phyloP scores from a whole-genome alignment of 1,140 invertebrate genomes.

The Frieseomelitta varia region DNA sequence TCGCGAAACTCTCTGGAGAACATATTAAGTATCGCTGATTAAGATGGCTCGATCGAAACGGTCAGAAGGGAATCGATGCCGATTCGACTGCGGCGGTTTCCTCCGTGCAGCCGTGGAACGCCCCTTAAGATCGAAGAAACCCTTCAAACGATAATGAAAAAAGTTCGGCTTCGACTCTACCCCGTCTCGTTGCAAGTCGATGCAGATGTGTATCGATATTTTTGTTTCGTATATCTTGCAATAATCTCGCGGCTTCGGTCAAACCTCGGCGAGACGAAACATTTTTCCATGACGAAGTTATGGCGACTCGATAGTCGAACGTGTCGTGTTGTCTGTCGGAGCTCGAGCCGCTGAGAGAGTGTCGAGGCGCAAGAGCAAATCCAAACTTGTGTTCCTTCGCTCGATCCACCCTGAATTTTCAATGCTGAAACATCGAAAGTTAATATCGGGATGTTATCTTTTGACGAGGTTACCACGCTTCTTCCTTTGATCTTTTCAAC shows the following conservation, averaged over 20 bases:
- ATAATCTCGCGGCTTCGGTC: neutral
- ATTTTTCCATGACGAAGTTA: neutral
- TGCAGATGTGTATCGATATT: neutral
- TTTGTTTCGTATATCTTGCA: neutral
- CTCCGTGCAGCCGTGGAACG: neutral
- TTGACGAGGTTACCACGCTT: neutral
- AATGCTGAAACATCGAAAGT: neutral
- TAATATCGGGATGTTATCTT: neutral
- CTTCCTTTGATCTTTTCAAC: slow-evolving; percentile 13
- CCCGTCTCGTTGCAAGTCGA: neutral
- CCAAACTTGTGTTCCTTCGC: neutral
- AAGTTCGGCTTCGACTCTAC: neutral
- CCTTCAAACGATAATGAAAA: slow-evolving; percentile 14
- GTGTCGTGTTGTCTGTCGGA: too few relatives aligned
- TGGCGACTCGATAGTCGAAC: neutral
- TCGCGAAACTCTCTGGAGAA: neutral
- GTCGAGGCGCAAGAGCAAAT: too few relatives aligned
- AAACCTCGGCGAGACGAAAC: neutral
- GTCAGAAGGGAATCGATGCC: neutral
- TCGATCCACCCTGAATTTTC: neutral
- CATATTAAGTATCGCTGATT: slow-evolving; percentile 17
- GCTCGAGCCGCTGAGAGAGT: neutral
- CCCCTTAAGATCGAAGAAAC: neutral
- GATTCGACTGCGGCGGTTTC: neutral
- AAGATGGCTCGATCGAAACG: neutral